Percentiles rank a stretch among this genome's conserved stretches.
phyloP scores from a whole-genome alignment of 2,797 vertebrate genomes.

The Rallus crepitans region DNA sequence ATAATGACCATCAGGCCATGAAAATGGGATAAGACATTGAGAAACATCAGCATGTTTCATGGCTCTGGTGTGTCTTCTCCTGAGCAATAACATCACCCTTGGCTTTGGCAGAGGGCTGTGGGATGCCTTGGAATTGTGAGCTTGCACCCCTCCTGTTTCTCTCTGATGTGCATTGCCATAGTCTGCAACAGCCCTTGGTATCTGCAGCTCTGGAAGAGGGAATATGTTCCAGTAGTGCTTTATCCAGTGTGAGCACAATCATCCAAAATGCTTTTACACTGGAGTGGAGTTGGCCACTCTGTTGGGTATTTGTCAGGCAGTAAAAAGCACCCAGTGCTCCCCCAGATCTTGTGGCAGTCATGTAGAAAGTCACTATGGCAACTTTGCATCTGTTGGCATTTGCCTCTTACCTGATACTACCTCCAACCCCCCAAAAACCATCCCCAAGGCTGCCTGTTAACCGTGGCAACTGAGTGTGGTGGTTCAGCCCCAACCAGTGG shows the following conservation, averaged over 20 bases:
- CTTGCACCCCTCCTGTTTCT: background rate
- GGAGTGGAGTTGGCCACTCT: background rate
- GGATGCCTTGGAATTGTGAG: background rate
- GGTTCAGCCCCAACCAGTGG: too few relatives aligned
- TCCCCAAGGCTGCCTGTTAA: background rate
- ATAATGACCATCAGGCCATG: background rate
- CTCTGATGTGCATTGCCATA: accelerated
- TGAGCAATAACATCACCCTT: background rate
- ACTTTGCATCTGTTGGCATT: background rate
- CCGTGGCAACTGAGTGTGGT: background rate
- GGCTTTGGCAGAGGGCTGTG: background rate
- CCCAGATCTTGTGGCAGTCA: background rate
- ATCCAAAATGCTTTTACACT: background rate
- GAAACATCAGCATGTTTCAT: background rate
- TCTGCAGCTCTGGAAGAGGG: background rate
- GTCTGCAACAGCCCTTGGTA: background rate
- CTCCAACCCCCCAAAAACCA: background rate
- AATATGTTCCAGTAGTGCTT: background rate
- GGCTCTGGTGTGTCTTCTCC: background rate
- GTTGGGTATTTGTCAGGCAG: background rate
- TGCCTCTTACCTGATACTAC: background rate
- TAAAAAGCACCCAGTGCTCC: background rate
- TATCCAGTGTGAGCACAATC: too few relatives aligned
- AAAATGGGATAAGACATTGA: background rate
- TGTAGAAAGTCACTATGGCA: background rate